These are phyloP conservation scores for Chrysemys picta DNA, from an alignment of 2,113 vertebrate genomes.

Conservation along the genomic window DNA sequence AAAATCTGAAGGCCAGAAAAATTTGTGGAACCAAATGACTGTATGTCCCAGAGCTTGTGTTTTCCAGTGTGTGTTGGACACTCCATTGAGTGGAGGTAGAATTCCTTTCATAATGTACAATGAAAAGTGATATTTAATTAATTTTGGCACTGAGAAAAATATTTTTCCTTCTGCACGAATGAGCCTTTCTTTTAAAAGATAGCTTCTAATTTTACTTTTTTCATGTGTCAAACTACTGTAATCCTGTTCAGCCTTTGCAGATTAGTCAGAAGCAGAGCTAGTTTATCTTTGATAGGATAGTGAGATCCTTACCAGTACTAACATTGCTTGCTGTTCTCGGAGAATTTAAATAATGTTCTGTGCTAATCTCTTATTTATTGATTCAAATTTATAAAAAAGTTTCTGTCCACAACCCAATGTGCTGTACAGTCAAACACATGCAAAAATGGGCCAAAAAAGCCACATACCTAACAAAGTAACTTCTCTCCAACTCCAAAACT, in stretches of 20 bases:
- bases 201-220: background rate
- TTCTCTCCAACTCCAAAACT: background rate
- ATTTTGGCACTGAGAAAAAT: constrained; percentile 1
- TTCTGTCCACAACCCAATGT: background rate
- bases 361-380: background rate
- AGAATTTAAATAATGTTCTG: background rate
- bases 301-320: background rate
- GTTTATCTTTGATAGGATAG: background rate
- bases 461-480: background rate
- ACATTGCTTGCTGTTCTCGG: background rate
- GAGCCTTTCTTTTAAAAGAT: background rate
- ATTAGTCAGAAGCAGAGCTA: constrained; percentile 2
- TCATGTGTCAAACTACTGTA: background rate
- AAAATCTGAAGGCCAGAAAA: background rate
- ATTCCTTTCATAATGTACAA: background rate
- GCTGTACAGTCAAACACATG: background rate
- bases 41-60: background rate
- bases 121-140: background rate
- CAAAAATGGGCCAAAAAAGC: background rate
- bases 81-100: background rate
- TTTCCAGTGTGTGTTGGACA: background rate
- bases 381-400: background rate
- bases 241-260: constrained; percentile 1
- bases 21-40: background rate
- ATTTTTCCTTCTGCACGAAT: background rate